Base-by-base conservation (phyloP, 2,113 vertebrate genomes). In the Beaufortia kweichowensis region DNA sequence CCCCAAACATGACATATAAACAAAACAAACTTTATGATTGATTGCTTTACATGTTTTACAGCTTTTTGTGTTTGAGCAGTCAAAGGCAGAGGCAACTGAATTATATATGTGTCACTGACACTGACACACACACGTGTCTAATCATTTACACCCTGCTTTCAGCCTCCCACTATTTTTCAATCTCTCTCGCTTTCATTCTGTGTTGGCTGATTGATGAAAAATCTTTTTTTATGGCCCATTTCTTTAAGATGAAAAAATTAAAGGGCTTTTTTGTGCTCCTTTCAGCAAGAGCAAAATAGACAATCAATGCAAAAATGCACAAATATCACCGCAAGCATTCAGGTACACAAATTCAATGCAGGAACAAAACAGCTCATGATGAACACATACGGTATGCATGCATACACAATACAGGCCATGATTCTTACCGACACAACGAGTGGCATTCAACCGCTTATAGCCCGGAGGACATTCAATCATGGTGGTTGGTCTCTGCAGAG, bases 361-460 rank as follows among this genome's bases (percentile, higher is more conserved):
- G 14, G 75, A 79, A 81, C 60, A 67, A 80, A 46, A 77, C n/a
- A 79, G 35, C 53, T 41, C 23, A 33, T 4, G 7, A 24, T 17
- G 43, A 41, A 73, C 11, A 39, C 56, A 79, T 14, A 46, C n/a
- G n/a, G n/a, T 24, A 39, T 2, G 17, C 53, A 35, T 64, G 55
- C 8, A 65, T 39, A 23, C 11, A 17, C 21, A 21, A 28, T 12
- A 64, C 56, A 57, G 21, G 31, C 56, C 23, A 1, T 43, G 41
- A 63, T 4, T 60, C 74, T 74, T 94, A 99, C 97, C 97, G 92
- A 96, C 95, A 86, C 97, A 99, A 82, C 93, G 93, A 0, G 97
- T 96, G 84, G 89, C 93, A 92, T 98, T 98, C 82, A 96, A 89
- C 83, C 92, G 92, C 83, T 94, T 97, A 89, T 95, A 99, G 69